phyloP scores from a whole-genome alignment of 2,888 invertebrate genomes.

The Leptopilina myrica region DNA sequence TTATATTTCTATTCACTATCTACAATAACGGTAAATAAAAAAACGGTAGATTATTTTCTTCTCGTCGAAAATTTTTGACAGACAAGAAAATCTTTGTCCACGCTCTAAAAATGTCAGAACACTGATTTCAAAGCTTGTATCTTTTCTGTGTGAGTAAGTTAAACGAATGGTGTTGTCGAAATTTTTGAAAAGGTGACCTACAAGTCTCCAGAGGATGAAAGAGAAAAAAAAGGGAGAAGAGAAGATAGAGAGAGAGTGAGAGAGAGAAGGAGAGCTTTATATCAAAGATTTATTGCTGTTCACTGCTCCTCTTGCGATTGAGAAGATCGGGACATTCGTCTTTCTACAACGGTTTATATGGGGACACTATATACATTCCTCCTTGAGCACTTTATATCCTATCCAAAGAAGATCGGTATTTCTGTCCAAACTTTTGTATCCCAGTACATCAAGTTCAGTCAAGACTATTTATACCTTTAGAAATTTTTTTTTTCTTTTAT shows the following conservation, averaged over 20 bases:
- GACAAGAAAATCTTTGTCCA: background rate
- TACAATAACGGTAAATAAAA: too few relatives aligned
- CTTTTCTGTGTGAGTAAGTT: constrained; percentile 12
- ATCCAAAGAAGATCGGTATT: constrained; percentile 4
- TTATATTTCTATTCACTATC: too few relatives aligned
- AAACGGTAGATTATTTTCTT: background rate
- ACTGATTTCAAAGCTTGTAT: constrained; percentile 24
- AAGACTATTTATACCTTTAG: background rate
- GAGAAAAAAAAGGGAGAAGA: too few relatives aligned
- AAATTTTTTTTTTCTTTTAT: background rate
- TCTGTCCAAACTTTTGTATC: constrained; percentile 15
- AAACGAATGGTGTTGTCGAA: constrained; percentile 19
- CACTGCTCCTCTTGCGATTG: constrained; percentile 49
- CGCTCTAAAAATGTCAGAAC: background rate
- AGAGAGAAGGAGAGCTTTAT: constrained; percentile 42
- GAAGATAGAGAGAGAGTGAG: background rate
- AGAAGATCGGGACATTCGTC: constrained; percentile 51
- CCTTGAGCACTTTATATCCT: constrained; percentile 8
- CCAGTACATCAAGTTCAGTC: background rate
- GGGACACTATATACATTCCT: constrained; percentile 45
- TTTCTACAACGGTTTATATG: constrained; percentile 49
- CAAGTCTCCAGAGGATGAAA: constrained; percentile 19
- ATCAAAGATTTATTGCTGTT: constrained; percentile 55
- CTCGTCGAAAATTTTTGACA: background rate
- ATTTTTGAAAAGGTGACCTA: constrained; percentile 32